Percentiles rank a stretch among this genome's conserved stretches.
Evolutionary conservation across 2,888 invertebrate species (phyloP).

Genomic region (Andrena bicolor): DNA sequence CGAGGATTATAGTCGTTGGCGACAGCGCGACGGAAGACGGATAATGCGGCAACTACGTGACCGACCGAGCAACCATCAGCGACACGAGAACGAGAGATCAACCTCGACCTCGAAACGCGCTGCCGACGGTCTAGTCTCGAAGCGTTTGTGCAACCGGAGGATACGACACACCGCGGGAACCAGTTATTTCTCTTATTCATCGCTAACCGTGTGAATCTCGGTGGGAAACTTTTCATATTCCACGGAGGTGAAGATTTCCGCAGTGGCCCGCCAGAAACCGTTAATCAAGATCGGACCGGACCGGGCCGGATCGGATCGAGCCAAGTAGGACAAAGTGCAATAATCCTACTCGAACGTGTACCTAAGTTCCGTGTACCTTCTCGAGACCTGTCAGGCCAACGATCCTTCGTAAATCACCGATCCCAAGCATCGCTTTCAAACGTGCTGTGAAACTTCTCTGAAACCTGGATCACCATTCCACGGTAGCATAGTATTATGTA

Average conservation of each 20-base stretch:
- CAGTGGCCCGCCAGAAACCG: slow-evolving; percentile 54
- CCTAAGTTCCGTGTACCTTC: not conserved
- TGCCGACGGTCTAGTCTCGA: slow-evolving; percentile 23
- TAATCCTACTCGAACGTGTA: slow-evolving; percentile 53
- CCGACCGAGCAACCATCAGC: slow-evolving; percentile 63
- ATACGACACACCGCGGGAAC: not conserved
- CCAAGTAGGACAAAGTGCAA: slow-evolving; percentile 58
- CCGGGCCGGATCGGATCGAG: slow-evolving; percentile 41
- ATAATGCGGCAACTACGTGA: slow-evolving; percentile 70
- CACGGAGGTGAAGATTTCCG: slow-evolving; percentile 11
- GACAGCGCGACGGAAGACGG: slow-evolving; percentile 50
- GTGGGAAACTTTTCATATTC: not conserved
- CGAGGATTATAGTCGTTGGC: slow-evolving; percentile 26
- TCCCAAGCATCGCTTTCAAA: not conserved
- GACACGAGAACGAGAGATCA: slow-evolving; percentile 52
- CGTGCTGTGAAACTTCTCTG: not conserved
- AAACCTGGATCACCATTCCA: slow-evolving; percentile 24
- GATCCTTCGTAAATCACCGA: not conserved
- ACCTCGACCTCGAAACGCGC: slow-evolving; percentile 62
- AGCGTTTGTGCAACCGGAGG: not conserved
- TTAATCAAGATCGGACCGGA: slow-evolving; percentile 57
- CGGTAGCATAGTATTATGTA: slow-evolving; percentile 49
- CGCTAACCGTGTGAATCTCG: not conserved
- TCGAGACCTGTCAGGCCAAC: not conserved
- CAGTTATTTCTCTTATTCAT: not conserved